Evolutionary conservation across 2,113 vertebrate genomes (phyloP).

Genomic region (Megaleporinus macrocephalus): DNA sequence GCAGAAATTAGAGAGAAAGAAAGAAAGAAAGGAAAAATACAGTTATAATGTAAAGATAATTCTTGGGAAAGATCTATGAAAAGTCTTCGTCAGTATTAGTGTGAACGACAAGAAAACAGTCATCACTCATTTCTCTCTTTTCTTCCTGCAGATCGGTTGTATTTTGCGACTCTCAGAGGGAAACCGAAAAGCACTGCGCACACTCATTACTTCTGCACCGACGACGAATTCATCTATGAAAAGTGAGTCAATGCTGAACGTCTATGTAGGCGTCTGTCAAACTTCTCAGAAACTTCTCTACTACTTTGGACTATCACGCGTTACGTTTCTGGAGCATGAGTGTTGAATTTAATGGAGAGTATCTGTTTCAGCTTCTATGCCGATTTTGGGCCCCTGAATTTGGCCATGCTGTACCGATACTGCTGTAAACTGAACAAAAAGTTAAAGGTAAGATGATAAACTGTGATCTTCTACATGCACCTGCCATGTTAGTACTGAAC

Average conservation of each 20-base stretch:
- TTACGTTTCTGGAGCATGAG: no score
- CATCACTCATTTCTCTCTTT: background rate
- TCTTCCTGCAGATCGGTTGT: slow-evolving; percentile 85
- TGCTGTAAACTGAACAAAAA: slow-evolving; percentile 95
- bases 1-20: no score
- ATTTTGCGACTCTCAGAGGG: slow-evolving; percentile 88
- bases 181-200: slow-evolving; percentile 90
- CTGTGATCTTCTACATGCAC: background rate
- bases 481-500: no score
- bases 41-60: no score
- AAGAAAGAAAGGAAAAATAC: no score
- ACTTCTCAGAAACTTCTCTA: no score
- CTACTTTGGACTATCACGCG: no score
- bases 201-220: slow-evolving; percentile 90
- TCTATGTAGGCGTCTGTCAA: background rate
- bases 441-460: slow-evolving; percentile 82
- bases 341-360: background rate
- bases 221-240: slow-evolving; percentile 92
- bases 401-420: slow-evolving; percentile 92
- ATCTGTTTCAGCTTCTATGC: slow-evolving; percentile 87
- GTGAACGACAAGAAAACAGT: no score
- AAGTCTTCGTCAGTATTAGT: no score
- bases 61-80: no score
- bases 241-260: slow-evolving; percentile 79
- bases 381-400: slow-evolving; percentile 94